Conservation (phyloP, 2,888 invertebrate species). For the Trichopria drosophilae region DNA sequence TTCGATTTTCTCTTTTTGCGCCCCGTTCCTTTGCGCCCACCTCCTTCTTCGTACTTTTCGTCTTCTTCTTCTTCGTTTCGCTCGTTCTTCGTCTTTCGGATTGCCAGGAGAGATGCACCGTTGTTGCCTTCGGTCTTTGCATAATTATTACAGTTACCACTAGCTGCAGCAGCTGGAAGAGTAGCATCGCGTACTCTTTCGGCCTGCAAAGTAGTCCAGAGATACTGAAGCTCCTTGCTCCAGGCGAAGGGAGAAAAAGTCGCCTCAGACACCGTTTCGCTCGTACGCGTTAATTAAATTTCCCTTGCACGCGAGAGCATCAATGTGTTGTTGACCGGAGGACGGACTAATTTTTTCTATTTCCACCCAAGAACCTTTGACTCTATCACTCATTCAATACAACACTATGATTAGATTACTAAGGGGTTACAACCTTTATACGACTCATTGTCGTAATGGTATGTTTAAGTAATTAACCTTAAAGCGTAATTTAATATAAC, state of each 20-base stretch:
- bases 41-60: conserved; percentile 37
- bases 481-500: no score
- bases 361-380: no score
- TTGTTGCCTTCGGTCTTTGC: conserved; percentile 50
- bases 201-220: not conserved
- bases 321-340: conserved; percentile 15
- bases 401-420: no score
- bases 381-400: no score
- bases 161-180: conserved; percentile 39
- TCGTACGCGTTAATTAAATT: conserved; percentile 48
- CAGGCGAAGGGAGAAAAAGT: conserved; percentile 9
- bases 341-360: conserved; percentile 12
- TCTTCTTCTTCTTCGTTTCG: conserved; percentile 35
- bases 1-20: conserved; percentile 49
- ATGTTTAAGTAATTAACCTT: no score
- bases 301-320: conserved; percentile 34
- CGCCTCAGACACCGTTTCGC: conserved; percentile 27
- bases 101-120: conserved; percentile 44
- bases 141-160: conserved; percentile 54
- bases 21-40: conserved; percentile 43
- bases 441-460: no score
- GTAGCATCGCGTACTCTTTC: conserved; percentile 39
- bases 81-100: conserved; percentile 19
- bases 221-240: conserved; percentile 4
- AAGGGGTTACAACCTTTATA: no score